Conservation (phyloP, 2,113 vertebrate genomes). For the Brienomyrus brachyistius region DNA sequence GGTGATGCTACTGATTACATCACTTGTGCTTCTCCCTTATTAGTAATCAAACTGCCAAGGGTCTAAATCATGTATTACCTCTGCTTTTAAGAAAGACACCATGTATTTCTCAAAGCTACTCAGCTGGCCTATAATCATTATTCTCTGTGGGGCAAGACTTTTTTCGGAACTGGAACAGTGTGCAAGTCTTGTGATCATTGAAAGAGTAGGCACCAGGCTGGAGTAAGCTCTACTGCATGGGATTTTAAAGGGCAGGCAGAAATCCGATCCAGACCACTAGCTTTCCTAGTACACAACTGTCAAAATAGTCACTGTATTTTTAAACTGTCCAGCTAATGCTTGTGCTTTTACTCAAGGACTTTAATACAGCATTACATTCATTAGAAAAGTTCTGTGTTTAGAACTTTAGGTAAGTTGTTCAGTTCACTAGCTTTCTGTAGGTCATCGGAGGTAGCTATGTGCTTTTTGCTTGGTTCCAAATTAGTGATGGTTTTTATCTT, state of each 20-base stretch:
- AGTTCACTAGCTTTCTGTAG: not conserved
- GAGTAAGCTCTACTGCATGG: not conserved
- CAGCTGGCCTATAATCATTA: not conserved
- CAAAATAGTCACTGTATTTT: not conserved
- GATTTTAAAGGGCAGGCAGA: not conserved
- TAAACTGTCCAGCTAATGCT: not conserved
- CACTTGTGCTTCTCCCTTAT: not conserved
- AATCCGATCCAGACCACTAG: not conserved
- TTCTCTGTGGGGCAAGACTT: not conserved
- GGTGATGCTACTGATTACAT: not conserved
- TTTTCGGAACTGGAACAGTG: not conserved
- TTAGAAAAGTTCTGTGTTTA: not conserved
- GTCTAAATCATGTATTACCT: not conserved
- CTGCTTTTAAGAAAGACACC: not conserved
- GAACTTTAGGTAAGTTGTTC: not conserved
- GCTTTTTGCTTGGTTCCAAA: not conserved
- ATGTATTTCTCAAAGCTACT: not conserved
- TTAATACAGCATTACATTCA: not conserved
- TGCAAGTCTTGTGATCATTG: not conserved
- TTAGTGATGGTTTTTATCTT: not conserved
- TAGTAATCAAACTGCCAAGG: not conserved
- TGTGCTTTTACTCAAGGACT: not conserved
- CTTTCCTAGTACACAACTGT: not conserved
- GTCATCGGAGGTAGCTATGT: not conserved
- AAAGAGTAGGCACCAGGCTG: not conserved